Evolutionary conservation across 2,888 invertebrate species (phyloP).

Genomic region (Lasioglossum morio): DNA sequence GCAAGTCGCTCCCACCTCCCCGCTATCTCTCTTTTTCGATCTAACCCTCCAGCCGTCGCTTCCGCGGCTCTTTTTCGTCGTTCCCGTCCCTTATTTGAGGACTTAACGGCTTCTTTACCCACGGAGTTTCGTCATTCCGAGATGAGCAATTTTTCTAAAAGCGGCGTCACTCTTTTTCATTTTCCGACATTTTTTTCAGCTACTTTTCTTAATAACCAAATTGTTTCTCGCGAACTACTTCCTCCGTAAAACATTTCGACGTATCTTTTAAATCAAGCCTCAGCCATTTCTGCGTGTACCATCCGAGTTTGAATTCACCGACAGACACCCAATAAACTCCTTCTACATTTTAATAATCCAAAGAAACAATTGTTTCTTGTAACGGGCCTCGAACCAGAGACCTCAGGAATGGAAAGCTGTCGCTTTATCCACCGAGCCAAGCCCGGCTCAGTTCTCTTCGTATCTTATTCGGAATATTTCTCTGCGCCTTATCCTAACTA

Average conservation of each 20-base stretch:
- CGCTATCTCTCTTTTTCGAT: conserved; percentile 4
- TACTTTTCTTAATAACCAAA: background rate
- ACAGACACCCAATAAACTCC: background rate
- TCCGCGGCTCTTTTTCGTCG: background rate
- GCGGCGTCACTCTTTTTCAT: conserved; percentile 16
- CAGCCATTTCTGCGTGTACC: background rate
- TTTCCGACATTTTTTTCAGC: background rate
- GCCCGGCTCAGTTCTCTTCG: background rate
- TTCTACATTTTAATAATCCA: conserved; percentile 2
- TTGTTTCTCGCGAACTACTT: background rate
- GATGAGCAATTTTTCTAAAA: conserved; percentile 59
- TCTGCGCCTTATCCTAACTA: background rate
- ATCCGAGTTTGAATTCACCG: background rate
- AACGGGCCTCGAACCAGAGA: background rate
- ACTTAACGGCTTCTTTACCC: conserved; percentile 64
- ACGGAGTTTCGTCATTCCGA: conserved; percentile 57
- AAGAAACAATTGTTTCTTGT: conserved; percentile 4
- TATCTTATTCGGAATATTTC: background rate
- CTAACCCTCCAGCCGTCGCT: conserved; percentile 12
- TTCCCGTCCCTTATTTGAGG: conserved; percentile 34
- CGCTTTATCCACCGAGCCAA: background rate
- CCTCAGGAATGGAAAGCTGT: background rate
- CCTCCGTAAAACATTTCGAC: too few species aligned
- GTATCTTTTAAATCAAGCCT: background rate
- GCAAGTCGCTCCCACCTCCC: background rate